phyloP scores from a whole-genome alignment of 2,113 vertebrate species.

The Laterallus jamaicensis region DNA sequence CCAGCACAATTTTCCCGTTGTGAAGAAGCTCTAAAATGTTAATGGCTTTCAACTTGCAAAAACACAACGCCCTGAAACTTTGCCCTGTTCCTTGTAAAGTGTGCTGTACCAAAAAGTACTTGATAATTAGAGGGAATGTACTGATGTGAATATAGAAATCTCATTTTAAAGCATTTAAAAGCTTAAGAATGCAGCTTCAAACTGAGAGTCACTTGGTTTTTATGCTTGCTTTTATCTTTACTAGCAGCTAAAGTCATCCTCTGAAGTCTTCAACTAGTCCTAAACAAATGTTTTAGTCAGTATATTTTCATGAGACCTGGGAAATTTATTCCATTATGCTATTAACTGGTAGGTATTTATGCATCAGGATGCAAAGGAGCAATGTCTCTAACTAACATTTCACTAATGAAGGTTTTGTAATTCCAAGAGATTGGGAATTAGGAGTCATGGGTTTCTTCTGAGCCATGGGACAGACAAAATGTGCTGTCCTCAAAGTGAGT shows the following conservation, averaged over 20 bases:
- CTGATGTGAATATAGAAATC: not conserved
- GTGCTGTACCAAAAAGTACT: not conserved
- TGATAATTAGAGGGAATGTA: constrained; percentile 13
- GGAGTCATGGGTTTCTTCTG: not conserved
- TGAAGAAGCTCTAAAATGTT: not conserved
- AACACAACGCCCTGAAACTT: not conserved
- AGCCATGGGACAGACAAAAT: not conserved
- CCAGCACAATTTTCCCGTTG: not conserved
- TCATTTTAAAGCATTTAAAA: not conserved
- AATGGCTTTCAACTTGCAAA: not conserved
- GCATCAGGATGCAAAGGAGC: not conserved
- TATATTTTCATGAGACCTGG: constrained; percentile 13
- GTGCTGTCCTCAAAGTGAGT: not conserved
- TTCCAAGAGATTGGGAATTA: not conserved
- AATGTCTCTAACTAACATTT: not conserved
- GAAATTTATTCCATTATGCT: constrained; percentile 8
- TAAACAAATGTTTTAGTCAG: constrained; percentile 28
- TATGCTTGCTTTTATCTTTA: constrained; percentile 32
- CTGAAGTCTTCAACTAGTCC: constrained; percentile 16
- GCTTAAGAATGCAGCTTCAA: constrained; percentile 9
- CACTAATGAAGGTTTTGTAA: not conserved
- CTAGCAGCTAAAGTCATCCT: constrained; percentile 1
- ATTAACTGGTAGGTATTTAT: constrained; percentile 6
- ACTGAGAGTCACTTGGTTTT: constrained; percentile 15
- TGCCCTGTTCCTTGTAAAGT: not conserved